A percentile compares a stretch with the other conserved stretches of the same genome.
Conservation (phyloP, 2,797 vertebrate species). For the Tapirus indicus region DNA sequence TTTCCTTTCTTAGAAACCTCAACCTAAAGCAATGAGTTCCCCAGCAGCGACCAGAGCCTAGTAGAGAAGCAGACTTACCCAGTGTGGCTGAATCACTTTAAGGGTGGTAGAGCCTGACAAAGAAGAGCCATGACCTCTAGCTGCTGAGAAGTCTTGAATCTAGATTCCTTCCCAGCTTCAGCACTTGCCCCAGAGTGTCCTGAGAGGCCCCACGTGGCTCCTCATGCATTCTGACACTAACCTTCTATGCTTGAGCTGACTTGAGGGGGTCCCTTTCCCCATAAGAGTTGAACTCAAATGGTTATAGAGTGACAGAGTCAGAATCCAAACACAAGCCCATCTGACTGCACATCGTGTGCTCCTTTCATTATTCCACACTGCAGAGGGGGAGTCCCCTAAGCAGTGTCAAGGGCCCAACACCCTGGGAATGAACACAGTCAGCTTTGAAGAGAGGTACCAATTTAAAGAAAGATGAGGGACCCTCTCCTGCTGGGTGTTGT, state of each 20-base stretch:
- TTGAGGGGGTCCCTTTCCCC: not conserved
- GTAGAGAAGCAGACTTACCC: not conserved
- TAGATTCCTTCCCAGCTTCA: not conserved
- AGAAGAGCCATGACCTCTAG: not conserved
- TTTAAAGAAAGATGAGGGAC: not conserved
- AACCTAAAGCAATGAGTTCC: not conserved
- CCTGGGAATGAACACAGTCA: constrained; percentile 17
- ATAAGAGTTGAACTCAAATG: not conserved
- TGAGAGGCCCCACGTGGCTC: not conserved
- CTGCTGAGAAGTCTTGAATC: not conserved
- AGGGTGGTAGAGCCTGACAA: not conserved
- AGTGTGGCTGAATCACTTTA: not conserved
- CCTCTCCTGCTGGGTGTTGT: not conserved
- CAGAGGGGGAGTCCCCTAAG: not conserved
- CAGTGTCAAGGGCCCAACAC: not conserved
- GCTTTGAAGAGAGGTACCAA: not conserved
- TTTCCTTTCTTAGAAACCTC: constrained; percentile 1
- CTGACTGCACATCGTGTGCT: not conserved
- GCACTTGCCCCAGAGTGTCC: not conserved
- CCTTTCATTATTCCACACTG: not conserved
- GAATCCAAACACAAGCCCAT: not conserved
- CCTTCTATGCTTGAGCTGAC: constrained; percentile 2
- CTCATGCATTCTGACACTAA: not conserved
- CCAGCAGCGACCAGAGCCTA: not conserved
- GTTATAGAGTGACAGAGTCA: not conserved